Evolutionary conservation across 2,113 vertebrate genomes (phyloP).

Genomic region (Pollachius pollachius): DNA sequence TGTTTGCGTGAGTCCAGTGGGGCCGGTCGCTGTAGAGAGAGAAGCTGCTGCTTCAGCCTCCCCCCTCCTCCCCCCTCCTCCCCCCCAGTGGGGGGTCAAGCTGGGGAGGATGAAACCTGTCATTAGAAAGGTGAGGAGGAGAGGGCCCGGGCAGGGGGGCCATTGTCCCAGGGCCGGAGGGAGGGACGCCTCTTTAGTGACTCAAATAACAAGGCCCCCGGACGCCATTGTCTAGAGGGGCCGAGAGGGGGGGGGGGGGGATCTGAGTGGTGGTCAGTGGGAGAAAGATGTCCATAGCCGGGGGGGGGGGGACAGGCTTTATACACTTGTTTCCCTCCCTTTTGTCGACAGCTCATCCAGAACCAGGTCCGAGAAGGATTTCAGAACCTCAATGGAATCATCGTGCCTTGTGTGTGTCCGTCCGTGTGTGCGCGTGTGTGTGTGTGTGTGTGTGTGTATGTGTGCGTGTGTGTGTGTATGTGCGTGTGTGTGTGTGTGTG

Average conservation of each 20-base stretch:
- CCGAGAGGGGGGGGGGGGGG: constrained; percentile 36
- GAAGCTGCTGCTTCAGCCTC: neutral
- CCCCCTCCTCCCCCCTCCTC: constrained; percentile 53
- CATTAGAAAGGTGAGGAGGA: constrained; percentile 77
- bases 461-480: neutral
- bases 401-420: constrained; percentile 5
- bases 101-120: constrained; percentile 79
- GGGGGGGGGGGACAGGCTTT: constrained; percentile 43
- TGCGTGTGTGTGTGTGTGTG: neutral
- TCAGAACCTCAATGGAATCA: constrained; percentile 32
- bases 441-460: neutral
- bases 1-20: constrained; percentile 38
- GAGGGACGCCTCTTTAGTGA: constrained; percentile 74
- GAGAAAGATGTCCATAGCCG: constrained; percentile 58
- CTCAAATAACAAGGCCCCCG: constrained; percentile 76
- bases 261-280: constrained; percentile 65
- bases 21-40: constrained; percentile 52
- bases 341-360: constrained; percentile 73
- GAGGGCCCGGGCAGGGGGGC: constrained; percentile 65
- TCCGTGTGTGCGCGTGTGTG: neutral
- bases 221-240: constrained; percentile 64
- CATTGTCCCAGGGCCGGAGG: constrained; percentile 70
- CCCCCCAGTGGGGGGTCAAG: constrained; percentile 61
- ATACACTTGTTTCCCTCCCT: constrained; percentile 70
- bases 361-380: constrained; percentile 46